phyloP scores from a whole-genome alignment of 2,113 vertebrate genomes.

The Stegostoma tigrinum region DNA sequence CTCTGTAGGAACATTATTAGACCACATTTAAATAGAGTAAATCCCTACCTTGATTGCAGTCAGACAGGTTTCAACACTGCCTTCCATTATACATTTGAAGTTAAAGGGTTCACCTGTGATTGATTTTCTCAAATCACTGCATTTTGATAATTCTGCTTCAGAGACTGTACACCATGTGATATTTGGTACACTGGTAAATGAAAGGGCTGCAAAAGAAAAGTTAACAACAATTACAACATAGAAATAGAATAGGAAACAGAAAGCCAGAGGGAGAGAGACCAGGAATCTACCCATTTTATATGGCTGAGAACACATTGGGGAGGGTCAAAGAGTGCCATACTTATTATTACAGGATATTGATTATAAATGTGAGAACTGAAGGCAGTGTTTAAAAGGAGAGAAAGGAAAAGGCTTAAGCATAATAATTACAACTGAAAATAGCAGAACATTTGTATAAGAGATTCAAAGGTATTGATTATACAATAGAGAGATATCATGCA shows the following conservation, averaged over 20 bases:
- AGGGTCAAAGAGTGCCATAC: background rate
- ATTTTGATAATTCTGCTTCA: slow-evolving; percentile 52
- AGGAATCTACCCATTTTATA: background rate
- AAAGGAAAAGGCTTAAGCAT: background rate
- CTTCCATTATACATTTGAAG: slow-evolving; percentile 49
- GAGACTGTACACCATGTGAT: slow-evolving; percentile 62
- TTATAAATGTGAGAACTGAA: background rate
- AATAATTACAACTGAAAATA: background rate
- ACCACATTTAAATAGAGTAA: background rate
- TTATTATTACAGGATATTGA: background rate
- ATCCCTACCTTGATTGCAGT: slow-evolving; percentile 55
- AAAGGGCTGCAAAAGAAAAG: slow-evolving; percentile 49
- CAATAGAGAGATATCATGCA: background rate
- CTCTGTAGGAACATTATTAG: background rate
- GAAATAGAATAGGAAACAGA: background rate
- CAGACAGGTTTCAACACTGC: slow-evolving; percentile 47
- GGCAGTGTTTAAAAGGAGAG: background rate
- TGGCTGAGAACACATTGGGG: background rate
- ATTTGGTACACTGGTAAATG: slow-evolving; percentile 43
- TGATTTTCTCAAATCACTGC: slow-evolving; percentile 43
- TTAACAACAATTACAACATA: background rate
- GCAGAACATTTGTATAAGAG: background rate
- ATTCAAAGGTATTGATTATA: background rate
- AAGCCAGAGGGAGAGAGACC: background rate
- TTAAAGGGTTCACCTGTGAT: slow-evolving; percentile 37